Percentiles rank a stretch among this genome's conserved stretches.
Conservation (phyloP, 2,113 vertebrate species). For the Suricata suricatta region DNA sequence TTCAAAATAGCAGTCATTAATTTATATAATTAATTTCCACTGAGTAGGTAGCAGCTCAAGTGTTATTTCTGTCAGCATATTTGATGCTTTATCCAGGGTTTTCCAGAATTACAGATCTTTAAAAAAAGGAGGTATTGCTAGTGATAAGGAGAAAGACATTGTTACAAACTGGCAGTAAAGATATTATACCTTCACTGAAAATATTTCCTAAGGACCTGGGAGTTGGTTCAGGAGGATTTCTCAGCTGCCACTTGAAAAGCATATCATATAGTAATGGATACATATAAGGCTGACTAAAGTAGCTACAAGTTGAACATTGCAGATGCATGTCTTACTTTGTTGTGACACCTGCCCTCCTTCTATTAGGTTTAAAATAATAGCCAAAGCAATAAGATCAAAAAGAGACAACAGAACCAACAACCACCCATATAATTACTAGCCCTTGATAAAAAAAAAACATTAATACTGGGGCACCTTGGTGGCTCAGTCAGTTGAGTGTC, state of each 20-base stretch:
- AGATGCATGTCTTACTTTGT: background rate
- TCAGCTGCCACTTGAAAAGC: slow-evolving; percentile 8
- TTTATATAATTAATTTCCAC: background rate
- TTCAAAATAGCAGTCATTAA: background rate
- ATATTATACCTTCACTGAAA: background rate
- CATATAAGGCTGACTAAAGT: background rate
- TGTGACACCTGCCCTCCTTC: background rate
- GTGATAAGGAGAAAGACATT: background rate
- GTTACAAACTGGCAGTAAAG: background rate
- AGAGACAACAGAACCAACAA: background rate
- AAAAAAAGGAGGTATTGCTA: background rate
- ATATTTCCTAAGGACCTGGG: background rate
- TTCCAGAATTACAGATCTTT: background rate
- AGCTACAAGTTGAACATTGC: background rate
- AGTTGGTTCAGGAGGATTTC: background rate
- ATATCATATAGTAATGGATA: background rate
- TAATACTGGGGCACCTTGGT: too few relatives aligned
- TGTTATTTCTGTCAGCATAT: background rate
- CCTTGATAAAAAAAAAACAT: background rate
- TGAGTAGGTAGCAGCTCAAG: background rate
- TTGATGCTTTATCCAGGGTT: background rate
- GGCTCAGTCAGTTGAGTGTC: too few relatives aligned
- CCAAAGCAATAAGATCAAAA: background rate
- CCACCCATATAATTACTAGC: background rate
- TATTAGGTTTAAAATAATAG: background rate